phyloP scores from a whole-genome alignment of 2,113 vertebrate genomes.

The Myocastor coypus region DNA sequence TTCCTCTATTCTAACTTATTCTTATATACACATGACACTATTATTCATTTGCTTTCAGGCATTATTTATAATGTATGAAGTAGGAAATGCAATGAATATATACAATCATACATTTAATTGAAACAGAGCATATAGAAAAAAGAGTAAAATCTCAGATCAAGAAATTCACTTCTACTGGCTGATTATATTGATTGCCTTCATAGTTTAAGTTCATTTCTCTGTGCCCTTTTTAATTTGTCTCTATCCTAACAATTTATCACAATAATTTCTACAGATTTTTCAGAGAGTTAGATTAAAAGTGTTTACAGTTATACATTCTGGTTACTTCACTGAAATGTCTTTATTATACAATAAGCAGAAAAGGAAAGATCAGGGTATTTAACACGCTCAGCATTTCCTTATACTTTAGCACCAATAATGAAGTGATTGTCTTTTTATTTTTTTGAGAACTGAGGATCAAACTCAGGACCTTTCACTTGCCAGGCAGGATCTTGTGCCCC shows the following conservation, averaged over 20 bases:
- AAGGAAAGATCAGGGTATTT: neutral
- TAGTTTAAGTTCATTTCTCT: neutral
- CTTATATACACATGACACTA: neutral
- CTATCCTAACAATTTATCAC: neutral
- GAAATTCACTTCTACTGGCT: neutral
- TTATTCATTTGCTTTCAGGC: neutral
- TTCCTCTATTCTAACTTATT: neutral
- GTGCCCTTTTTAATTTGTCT: neutral
- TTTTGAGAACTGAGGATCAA: too few relatives aligned
- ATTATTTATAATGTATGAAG: neutral
- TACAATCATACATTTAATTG: neutral
- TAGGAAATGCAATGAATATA: neutral
- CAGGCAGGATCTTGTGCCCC: too few relatives aligned
- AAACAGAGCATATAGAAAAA: neutral
- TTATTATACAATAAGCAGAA: neutral
- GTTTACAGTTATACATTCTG: neutral
- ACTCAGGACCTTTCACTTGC: too few relatives aligned
- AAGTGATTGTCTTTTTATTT: neutral
- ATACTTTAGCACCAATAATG: neutral
- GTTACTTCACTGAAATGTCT: neutral
- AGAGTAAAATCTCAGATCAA: neutral
- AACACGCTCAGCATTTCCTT: neutral
- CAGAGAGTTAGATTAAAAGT: neutral
- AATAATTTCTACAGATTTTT: neutral
- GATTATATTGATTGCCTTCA: neutral